A percentile compares a stretch with the other conserved stretches of the same genome.
Evolutionary conservation across 2,888 invertebrate genomes (phyloP).

Genomic region (Cylloceria caligata): DNA sequence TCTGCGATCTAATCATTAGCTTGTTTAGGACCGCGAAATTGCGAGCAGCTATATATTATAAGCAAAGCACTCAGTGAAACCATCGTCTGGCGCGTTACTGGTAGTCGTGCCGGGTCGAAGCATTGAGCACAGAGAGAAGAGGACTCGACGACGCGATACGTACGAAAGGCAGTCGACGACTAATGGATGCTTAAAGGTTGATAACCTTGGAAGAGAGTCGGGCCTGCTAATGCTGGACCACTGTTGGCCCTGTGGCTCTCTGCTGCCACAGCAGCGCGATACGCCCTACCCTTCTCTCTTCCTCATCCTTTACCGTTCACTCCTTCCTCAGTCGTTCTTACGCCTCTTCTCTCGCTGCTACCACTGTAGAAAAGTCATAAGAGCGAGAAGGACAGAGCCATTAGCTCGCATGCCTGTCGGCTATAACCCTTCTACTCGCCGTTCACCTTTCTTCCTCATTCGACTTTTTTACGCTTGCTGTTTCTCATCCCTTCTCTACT

Average conservation of each 20-base stretch:
- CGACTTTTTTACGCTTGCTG: conserved; percentile 49
- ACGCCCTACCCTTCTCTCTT: conserved; percentile 28
- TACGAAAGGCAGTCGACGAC: conserved; percentile 65
- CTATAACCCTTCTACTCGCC: conserved; percentile 61
- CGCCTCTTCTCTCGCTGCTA: conserved; percentile 8
- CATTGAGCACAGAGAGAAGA: conserved; percentile 7
- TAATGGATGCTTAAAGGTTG: conserved; percentile 78
- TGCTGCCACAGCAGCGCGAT: conserved; percentile 44
- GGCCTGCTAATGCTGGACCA: conserved; percentile 60
- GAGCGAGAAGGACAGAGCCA: conserved; percentile 39
- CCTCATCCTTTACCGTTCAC: conserved; percentile 12
- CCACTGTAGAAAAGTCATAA: conserved; percentile 10
- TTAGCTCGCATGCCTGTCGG: conserved; percentile 62
- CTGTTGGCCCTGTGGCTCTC: conserved; percentile 47
- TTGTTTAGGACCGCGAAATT: conserved; percentile 74
- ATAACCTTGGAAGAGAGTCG: conserved; percentile 73
- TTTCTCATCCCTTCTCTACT: conserved; percentile 52
- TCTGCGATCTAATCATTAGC: conserved; percentile 68
- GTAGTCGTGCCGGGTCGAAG: conserved; percentile 20
- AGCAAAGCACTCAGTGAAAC: conserved; percentile 57
- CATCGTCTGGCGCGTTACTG: conserved; percentile 20
- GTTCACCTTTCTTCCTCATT: conserved; percentile 66
- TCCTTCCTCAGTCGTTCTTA: conserved; percentile 10
- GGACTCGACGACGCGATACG: conserved; percentile 32
- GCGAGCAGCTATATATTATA: conserved; percentile 64